A percentile compares a stretch with the other conserved stretches of the same genome.
Evolutionary conservation across 2,113 vertebrate species (phyloP).

Genomic region (Ramphastos sulfuratus): DNA sequence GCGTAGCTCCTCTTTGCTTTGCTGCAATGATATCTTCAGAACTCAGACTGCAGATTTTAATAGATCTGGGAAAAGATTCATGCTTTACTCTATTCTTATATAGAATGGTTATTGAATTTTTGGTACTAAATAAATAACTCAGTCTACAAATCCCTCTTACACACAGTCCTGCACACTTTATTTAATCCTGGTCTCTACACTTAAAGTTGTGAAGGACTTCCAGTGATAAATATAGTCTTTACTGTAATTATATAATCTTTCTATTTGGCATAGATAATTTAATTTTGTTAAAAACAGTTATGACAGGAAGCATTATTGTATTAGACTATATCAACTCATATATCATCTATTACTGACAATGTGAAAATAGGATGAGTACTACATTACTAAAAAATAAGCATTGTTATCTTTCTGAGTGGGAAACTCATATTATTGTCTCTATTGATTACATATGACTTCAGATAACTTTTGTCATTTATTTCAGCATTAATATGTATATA

Average conservation of each 20-base stretch:
- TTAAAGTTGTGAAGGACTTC: neutral
- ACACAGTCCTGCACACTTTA: neutral
- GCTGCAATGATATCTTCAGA: neutral
- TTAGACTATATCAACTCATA: neutral
- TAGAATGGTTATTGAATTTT: slow-evolving; percentile 1
- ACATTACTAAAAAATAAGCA: neutral
- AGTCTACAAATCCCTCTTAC: slow-evolving; percentile 14
- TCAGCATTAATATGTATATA: neutral
- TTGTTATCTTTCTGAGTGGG: neutral
- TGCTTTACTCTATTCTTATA: neutral
- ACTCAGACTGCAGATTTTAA: neutral
- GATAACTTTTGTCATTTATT: neutral
- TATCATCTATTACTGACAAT: neutral
- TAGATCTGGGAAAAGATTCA: neutral
- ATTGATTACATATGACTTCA: neutral
- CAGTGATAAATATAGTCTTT: neutral
- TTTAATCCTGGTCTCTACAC: slow-evolving; percentile 9
- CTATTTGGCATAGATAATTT: neutral
- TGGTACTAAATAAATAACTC: slow-evolving; percentile 13
- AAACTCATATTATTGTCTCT: neutral
- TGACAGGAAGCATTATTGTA: neutral
- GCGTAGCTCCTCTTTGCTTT: neutral
- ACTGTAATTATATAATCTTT: slow-evolving; percentile 18
- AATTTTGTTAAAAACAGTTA: slow-evolving; percentile 28
- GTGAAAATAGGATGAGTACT: neutral